phyloP scores from a whole-genome alignment of 2,113 vertebrate species.

The Carettochelys insculpta region DNA sequence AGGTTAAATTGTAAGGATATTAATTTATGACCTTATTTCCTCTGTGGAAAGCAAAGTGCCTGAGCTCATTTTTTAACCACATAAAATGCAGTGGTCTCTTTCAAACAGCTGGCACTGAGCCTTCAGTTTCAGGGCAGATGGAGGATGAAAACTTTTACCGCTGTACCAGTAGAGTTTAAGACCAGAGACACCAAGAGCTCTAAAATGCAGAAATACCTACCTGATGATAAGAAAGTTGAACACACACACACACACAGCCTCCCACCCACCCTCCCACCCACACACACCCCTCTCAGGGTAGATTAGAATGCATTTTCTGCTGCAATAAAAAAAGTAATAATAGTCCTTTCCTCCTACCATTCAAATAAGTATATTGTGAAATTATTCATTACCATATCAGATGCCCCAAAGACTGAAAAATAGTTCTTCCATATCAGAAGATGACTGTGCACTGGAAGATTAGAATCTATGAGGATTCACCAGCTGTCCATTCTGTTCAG shows the following conservation, averaged over 20 bases:
- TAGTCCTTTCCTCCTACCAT: slow-evolving; percentile 9
- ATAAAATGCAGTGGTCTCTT: slow-evolving; percentile 8
- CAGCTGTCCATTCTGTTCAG: slow-evolving; percentile 44
- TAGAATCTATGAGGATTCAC: slow-evolving; percentile 54
- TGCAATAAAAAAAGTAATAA: slow-evolving; percentile 20
- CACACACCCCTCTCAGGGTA: slow-evolving; percentile 15
- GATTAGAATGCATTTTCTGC: slow-evolving; percentile 49
- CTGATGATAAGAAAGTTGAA: slow-evolving; percentile 56
- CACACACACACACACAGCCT: not conserved
- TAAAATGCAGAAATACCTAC: slow-evolving; percentile 55
- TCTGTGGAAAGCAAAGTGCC: not conserved
- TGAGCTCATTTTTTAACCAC: slow-evolving; percentile 23
- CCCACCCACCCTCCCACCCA: not conserved
- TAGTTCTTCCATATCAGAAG: slow-evolving; percentile 50
- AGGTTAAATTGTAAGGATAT: slow-evolving; percentile 11
- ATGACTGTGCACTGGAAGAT: slow-evolving; percentile 51
- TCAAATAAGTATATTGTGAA: slow-evolving; percentile 27
- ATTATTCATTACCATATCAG: slow-evolving; percentile 54
- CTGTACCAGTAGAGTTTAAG: slow-evolving; percentile 56
- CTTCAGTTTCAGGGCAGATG: slow-evolving; percentile 15
- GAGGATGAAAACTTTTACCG: slow-evolving; percentile 55
- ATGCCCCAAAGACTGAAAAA: slow-evolving; percentile 62
- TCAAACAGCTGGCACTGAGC: slow-evolving; percentile 4
- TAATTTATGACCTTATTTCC: slow-evolving; percentile 30
- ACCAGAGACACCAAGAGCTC: slow-evolving; percentile 40